Percentiles rank a stretch among this genome's conserved stretches.
Conservation (phyloP, 2,797 vertebrate genomes). For the Mastacembelus armatus region DNA sequence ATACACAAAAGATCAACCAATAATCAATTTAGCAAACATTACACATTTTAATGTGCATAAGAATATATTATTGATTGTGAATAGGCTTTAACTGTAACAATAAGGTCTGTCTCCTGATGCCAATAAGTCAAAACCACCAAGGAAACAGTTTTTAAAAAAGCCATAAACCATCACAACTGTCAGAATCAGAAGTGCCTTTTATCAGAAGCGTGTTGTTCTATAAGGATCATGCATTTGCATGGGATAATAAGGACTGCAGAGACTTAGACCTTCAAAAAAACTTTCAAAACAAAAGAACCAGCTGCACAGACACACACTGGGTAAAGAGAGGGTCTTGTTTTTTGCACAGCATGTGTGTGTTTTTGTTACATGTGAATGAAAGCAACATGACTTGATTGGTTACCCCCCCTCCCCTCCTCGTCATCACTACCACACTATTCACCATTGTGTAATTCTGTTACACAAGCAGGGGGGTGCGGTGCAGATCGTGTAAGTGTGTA, state of each 20-base stretch:
- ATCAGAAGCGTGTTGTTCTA: too few species aligned
- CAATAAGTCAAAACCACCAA: background rate
- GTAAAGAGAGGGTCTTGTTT: background rate
- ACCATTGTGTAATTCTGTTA: slow-evolving; percentile 69
- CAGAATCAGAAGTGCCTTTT: too few species aligned
- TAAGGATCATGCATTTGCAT: background rate
- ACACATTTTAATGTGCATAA: too few species aligned
- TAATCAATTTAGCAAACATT: too few species aligned
- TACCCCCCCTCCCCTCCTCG: slow-evolving; percentile 15
- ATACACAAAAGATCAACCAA: too few species aligned
- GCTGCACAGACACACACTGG: background rate
- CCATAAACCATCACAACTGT: too few species aligned
- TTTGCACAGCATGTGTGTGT: background rate
- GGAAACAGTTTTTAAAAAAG: background rate
- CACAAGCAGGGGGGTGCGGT: slow-evolving; percentile 58
- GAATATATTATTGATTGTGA: too few species aligned
- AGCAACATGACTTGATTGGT: slow-evolving; percentile 36
- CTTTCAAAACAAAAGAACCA: background rate
- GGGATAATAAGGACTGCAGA: background rate
- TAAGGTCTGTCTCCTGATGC: too few species aligned
- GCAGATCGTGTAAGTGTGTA: slow-evolving; percentile 48
- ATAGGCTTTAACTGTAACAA: too few species aligned
- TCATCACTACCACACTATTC: slow-evolving; percentile 14
- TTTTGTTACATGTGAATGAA: slow-evolving; percentile 23
- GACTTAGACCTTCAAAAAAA: background rate